Evolutionary conservation across 2,888 invertebrate genomes (phyloP), one percentile per base, ranked within the genome.

Genomic region (Sesia bembeciformis): DNA sequence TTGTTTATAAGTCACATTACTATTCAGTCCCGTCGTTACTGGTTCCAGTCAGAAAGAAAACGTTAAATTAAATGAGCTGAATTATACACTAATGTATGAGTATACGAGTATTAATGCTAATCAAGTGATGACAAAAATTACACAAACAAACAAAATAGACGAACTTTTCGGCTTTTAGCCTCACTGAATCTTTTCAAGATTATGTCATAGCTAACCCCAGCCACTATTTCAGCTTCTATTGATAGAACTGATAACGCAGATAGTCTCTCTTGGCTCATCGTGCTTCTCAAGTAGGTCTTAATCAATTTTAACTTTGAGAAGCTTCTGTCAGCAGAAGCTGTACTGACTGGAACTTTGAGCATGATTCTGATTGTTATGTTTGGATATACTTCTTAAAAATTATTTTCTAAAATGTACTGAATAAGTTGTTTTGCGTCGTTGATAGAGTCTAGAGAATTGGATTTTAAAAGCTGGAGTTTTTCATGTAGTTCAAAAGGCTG

Each of bases 261-360:
- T 2, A 49, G 7, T 49, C 6, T 49, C 8, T 49, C 49, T 49
- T 49, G 49, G n/a, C 23, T 49, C 49, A 49, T 49, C 7, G n/a
- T 49, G 23, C 23, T 49, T 23, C 49, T 49, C 6, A 49, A 23
- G 23, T 49, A 49, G 23, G 7, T 49, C 23, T 49, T 49, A 49
- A 49, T 49, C n/a, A 49, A 8, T 49, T 49, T 49, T 49, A 49
- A 49, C n/a, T 49, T 3, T 8, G 49, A 49, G 23, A 49, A 49
- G 23, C 1, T 49, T 23, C 23, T 49, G 1, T 49, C 8, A 8
- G 49, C 49, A 23, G 49, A 49, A 49, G 49, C 49, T 51, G 54
- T 56, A 59, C 54, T 59, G 42, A 59, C 52, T 3, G 56, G 57
- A 6, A 57, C 49, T 46, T 57, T 57, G 51, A 57, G 49, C 49